These are phyloP conservation scores for Barbus barbus DNA, from an alignment of 2,113 vertebrate genomes.

Conservation along the genomic window DNA sequence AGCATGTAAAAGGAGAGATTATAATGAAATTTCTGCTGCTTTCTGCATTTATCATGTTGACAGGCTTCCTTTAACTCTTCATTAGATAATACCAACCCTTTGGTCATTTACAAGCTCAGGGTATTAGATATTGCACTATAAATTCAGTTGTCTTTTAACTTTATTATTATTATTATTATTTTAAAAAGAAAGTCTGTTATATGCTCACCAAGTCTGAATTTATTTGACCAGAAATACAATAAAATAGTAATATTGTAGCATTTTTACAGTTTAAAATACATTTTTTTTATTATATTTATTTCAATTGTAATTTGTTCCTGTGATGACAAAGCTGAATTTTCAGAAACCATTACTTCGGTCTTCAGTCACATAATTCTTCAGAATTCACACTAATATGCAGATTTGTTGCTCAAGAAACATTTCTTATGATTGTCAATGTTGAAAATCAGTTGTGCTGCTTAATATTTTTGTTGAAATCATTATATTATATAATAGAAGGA, in stretches of 20 bases:
- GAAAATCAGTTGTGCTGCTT: background rate
- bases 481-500: background rate
- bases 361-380: background rate
- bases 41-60: conserved; percentile 47
- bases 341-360: background rate
- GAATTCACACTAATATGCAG: background rate
- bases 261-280: background rate
- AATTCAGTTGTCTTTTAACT: background rate
- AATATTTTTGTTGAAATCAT: background rate
- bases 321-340: background rate
- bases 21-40: conserved; percentile 37
- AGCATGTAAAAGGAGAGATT: conserved; percentile 40
- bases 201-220: background rate
- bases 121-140: background rate
- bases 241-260: background rate
- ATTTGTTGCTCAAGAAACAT: background rate
- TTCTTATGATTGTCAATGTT: background rate
- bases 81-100: conserved; percentile 28
- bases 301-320: background rate
- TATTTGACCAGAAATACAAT: background rate
- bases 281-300: background rate
- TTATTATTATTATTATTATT: too few relatives aligned
- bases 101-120: conserved; percentile 8
- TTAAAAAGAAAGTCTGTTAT: background rate
- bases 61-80: conserved; percentile 33